Conservation (phyloP, 2,797 vertebrate species). For the Sphenodon punctatus region DNA sequence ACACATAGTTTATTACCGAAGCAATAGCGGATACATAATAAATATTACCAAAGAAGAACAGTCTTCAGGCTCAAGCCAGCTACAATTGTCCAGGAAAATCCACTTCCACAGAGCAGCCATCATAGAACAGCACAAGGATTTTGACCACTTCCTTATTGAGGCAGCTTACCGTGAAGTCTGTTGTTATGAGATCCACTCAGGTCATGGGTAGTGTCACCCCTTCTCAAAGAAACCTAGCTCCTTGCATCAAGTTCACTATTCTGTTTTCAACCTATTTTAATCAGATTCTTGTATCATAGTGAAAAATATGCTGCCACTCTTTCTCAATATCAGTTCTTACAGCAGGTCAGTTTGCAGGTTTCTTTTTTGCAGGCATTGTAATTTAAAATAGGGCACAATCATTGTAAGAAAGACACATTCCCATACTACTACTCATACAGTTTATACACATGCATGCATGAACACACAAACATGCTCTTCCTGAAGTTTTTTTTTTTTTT, state of each 20-base stretch:
- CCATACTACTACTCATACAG: background rate
- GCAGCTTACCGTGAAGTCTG: background rate
- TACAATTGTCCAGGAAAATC: background rate
- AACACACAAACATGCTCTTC: background rate
- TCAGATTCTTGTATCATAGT: background rate
- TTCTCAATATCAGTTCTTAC: background rate
- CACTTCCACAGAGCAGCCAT: background rate
- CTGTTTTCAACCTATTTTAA: background rate
- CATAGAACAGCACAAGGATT: background rate
- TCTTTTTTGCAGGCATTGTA: background rate
- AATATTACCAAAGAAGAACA: fast-evolving
- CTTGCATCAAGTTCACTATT: background rate
- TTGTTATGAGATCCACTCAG: background rate
- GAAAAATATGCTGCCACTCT: background rate
- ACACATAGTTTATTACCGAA: no score
- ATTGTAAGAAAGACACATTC: background rate
- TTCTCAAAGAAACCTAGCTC: background rate
- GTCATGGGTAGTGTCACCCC: background rate
- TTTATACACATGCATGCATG: background rate
- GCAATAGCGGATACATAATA: no score
- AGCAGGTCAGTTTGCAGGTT: background rate
- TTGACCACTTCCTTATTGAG: background rate
- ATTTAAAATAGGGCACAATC: background rate
- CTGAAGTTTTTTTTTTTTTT: no score
- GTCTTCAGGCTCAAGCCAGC: background rate